phyloP scores from a whole-genome alignment of 2,888 invertebrate genomes.

The Aspidiotus destructor region DNA sequence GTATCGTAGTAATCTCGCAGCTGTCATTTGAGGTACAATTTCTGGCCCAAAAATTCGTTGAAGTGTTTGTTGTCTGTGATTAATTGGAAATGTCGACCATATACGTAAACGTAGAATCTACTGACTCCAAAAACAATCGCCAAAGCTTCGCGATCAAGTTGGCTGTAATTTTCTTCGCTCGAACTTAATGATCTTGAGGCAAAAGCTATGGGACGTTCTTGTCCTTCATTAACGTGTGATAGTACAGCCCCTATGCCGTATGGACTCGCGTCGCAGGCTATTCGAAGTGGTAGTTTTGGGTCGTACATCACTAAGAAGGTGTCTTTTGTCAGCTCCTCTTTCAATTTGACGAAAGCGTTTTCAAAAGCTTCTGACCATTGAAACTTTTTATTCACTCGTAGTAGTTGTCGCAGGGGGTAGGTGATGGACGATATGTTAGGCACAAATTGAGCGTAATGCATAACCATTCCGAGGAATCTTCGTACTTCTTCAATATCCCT shows the following conservation, averaged over 20 bases:
- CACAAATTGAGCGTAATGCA: constrained; percentile 36
- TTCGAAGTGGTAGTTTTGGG: constrained; percentile 34
- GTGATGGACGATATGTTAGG: constrained; percentile 34
- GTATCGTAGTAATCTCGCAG: background rate
- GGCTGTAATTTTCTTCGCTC: constrained; percentile 30
- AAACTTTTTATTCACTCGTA: constrained; percentile 31
- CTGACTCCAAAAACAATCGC: constrained; percentile 33
- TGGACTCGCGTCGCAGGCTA: constrained; percentile 35
- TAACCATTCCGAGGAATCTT: constrained; percentile 35
- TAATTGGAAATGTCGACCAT: background rate
- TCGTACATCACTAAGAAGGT: constrained; percentile 36
- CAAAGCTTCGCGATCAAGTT: constrained; percentile 35
- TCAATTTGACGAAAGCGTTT: constrained; percentile 35
- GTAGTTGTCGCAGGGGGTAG: constrained; percentile 33
- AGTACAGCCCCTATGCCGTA: constrained; percentile 33
- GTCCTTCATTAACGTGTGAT: constrained; percentile 29
- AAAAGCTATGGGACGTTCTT: constrained; percentile 33
- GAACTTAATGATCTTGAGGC: constrained; percentile 34
- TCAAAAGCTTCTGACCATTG: constrained; percentile 35
- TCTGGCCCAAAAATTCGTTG: background rate
- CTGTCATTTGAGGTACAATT: no score
- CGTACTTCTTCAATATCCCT: constrained; percentile 31
- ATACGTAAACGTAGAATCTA: constrained; percentile 19
- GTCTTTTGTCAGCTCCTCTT: constrained; percentile 36
- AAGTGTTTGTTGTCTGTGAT: constrained; percentile 2